These are phyloP conservation scores for Alitta virens DNA, from an alignment of 2,888 invertebrate species.

Conservation along the genomic window DNA sequence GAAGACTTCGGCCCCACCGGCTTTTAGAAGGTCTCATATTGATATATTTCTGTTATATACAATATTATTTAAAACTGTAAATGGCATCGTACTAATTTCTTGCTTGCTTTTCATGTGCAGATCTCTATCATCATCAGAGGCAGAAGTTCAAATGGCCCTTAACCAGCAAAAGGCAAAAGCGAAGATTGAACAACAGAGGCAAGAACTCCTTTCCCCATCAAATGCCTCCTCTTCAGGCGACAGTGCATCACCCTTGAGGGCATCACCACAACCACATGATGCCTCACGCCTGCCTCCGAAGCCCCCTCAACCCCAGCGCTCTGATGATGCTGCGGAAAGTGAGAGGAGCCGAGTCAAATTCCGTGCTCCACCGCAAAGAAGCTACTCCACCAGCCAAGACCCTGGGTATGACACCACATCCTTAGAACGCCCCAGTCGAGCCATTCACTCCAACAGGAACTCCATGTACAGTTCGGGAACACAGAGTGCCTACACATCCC, in stretches of 20 bases:
- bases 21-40: slow-evolving; percentile 19
- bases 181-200: neutral
- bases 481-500: slow-evolving; percentile 36
- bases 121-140: slow-evolving; percentile 29
- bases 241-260: no score
- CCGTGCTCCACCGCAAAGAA: no score
- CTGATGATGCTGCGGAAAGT: no score
- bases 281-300: no score
- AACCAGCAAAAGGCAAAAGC: neutral
- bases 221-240: no score
- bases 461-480: slow-evolving; percentile 37
- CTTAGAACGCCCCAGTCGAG: neutral
- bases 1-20: slow-evolving; percentile 11
- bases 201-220: neutral
- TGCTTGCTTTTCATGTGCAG: slow-evolving; percentile 6
- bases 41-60: neutral
- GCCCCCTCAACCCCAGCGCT: no score
- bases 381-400: no score
- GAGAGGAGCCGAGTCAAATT: no score
- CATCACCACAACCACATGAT: no score
- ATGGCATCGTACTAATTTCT: no score
- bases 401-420: neutral
- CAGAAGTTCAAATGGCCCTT: slow-evolving; percentile 9
- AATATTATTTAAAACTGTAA: no score
- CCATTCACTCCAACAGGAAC: slow-evolving; percentile 15